Conservation (phyloP, 2,888 invertebrate species). For the Digitonthophagus gazella region DNA sequence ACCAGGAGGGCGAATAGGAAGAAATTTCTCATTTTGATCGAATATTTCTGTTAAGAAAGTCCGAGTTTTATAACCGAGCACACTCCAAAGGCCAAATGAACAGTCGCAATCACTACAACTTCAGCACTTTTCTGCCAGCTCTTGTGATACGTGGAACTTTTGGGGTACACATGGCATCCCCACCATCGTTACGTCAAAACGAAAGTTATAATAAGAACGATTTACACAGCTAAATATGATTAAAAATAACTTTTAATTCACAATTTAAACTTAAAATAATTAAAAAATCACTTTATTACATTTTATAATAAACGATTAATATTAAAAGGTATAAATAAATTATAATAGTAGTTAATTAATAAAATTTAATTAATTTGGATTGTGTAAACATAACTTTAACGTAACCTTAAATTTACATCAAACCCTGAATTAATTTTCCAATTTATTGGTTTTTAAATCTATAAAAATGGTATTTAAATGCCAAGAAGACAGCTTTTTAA, state of each 20-base stretch:
- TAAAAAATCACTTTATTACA: too few species aligned
- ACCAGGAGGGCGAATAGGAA: constrained; percentile 65
- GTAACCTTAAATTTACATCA: neutral
- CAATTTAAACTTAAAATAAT: too few species aligned
- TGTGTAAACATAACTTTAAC: too few species aligned
- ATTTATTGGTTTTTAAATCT: constrained; percentile 1
- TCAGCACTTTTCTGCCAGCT: constrained; percentile 18
- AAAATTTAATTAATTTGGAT: too few species aligned
- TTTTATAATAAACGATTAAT: too few species aligned
- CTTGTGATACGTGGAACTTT: constrained; percentile 47
- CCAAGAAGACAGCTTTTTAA: constrained; percentile 69
- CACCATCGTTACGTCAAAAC: constrained; percentile 27
- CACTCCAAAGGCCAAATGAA: constrained; percentile 15
- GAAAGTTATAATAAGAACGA: constrained; percentile 12
- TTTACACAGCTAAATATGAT: too few species aligned
- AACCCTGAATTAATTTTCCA: constrained; percentile 9
- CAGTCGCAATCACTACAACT: constrained; percentile 13
- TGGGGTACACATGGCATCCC: constrained; percentile 47
- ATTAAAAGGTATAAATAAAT: too few species aligned
- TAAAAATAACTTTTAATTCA: too few species aligned
- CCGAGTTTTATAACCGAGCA: constrained; percentile 1
- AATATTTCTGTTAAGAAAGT: constrained; percentile 5
- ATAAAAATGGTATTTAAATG: constrained; percentile 69
- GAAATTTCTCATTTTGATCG: constrained; percentile 63
- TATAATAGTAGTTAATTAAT: too few species aligned